These are phyloP conservation scores for Drosophila bocqueti DNA, from an alignment of 1,140 invertebrate genomes.

Conservation along the genomic window DNA sequence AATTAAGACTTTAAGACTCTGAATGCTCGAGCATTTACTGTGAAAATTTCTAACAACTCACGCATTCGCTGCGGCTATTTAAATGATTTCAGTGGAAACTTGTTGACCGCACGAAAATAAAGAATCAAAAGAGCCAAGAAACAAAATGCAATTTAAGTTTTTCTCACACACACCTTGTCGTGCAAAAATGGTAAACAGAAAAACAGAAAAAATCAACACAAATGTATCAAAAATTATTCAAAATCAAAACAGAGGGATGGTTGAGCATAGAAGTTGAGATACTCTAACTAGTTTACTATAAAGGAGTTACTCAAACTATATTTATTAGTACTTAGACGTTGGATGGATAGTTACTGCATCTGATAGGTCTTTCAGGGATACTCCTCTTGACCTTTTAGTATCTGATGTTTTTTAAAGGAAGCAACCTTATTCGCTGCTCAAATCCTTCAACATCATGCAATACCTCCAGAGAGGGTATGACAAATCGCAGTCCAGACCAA, in stretches of 20 bases:
- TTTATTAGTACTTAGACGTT: neutral
- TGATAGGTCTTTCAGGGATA: no score
- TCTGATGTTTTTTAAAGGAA: fast-evolving
- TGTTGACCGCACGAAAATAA: conserved; percentile 38
- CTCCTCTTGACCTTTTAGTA: no score
- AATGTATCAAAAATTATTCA: conserved; percentile 53
- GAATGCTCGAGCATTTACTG: conserved; percentile 37
- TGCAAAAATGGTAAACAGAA: conserved; percentile 27
- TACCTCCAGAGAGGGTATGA: conserved; percentile 7
- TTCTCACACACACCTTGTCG: conserved; percentile 52
- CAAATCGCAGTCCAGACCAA: conserved; percentile 31
- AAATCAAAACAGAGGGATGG: conserved; percentile 7
- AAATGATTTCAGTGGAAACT: conserved; percentile 43
- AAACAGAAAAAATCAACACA: neutral
- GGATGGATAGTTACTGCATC: neutral
- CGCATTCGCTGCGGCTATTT: conserved; percentile 37
- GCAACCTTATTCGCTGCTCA: no score
- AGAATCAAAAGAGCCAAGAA: conserved; percentile 20
- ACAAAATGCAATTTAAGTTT: conserved; percentile 57
- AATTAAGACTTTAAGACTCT: conserved; percentile 60
- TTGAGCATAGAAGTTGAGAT: neutral
- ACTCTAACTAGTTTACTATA: neutral
- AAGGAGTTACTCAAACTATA: no score
- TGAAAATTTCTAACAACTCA: conserved; percentile 42
- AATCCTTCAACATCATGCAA: neutral